Base-by-base conservation (phyloP, 1,140 invertebrate genomes). In the Scylla paramamosain region DNA sequence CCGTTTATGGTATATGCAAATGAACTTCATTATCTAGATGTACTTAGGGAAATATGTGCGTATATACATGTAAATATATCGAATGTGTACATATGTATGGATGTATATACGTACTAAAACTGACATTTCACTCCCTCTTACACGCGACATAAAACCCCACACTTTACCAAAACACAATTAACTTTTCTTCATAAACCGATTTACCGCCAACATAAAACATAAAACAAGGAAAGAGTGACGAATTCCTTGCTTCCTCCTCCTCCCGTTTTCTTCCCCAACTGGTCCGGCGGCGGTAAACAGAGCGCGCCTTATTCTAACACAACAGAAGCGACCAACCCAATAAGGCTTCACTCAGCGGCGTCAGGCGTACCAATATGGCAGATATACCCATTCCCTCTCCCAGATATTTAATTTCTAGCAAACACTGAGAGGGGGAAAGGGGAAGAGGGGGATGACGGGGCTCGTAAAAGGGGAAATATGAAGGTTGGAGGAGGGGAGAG, bases 391-490 rank as follows among this genome's bases (percentile, higher is more conserved):
- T 77, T 77, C 67, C 8, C 67, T n/a, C 25, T 12, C 67, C n/a
- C 8, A n/a, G 67, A 77, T 77, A 77, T 77, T 77, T 77, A 77
- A 77, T 77, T 77, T 77, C 67, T 77, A 77, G 67, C 67, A 77
- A 77, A 77, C 67, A 77, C 10, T 7, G 67, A 77, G 67, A 7
- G 20, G 67, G 67, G 2, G 67, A n/a, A n/a, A n/a, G 25, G 67
- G 67, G 67, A 20, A n/a, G 67, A n/a, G 67, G 25, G n/a, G 67
- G 67, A n/a, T n/a, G 67, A n/a, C 1, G 67, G 67, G 67, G 20
- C 20, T 77, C 67, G 67, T 77, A 77, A 77, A 77, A 77, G 67
- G n/a, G 67, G 67, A 77, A 77, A 77, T 77, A 77, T 77, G n/a
- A 77, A 77, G 67, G 67, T 25, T 20, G 12, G 67, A 77, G 12